Conservation (phyloP, 2,113 vertebrate species). For the Tor tambroides region DNA sequence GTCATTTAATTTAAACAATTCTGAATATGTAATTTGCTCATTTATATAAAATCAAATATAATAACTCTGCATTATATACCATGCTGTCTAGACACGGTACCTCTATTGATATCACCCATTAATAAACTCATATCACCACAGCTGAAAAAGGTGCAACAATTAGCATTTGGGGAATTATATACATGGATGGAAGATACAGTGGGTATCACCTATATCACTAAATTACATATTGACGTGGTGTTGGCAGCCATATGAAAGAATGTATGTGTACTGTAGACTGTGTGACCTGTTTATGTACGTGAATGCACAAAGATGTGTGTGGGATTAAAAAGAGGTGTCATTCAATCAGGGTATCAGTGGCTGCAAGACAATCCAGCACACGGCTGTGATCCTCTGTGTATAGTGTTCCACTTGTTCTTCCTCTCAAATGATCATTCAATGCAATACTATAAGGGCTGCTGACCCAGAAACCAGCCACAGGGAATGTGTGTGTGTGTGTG, state of each 20-base stretch:
- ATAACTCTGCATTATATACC: too few species aligned
- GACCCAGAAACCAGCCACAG: conserved; percentile 27
- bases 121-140: background rate
- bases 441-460: conserved; percentile 31
- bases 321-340: background rate
- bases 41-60: too few species aligned
- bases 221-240: background rate
- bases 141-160: background rate
- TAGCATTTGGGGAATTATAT: background rate
- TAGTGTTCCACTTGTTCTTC: background rate
- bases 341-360: conserved; percentile 14
- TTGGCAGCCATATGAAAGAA: background rate
- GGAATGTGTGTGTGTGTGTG: background rate
- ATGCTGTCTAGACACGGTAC: too few species aligned
- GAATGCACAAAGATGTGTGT: background rate
- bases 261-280: background rate
- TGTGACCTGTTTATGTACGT: background rate
- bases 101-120: too few species aligned
- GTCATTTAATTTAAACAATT: too few species aligned
- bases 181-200: background rate
- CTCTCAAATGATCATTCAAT: conserved; percentile 30
- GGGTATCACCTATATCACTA: background rate
- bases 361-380: conserved; percentile 17
- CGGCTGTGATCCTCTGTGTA: conserved; percentile 9
- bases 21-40: too few species aligned